phyloP scores from a whole-genome alignment of 2,888 invertebrate genomes.

The Sarcophaga caerulescens region DNA sequence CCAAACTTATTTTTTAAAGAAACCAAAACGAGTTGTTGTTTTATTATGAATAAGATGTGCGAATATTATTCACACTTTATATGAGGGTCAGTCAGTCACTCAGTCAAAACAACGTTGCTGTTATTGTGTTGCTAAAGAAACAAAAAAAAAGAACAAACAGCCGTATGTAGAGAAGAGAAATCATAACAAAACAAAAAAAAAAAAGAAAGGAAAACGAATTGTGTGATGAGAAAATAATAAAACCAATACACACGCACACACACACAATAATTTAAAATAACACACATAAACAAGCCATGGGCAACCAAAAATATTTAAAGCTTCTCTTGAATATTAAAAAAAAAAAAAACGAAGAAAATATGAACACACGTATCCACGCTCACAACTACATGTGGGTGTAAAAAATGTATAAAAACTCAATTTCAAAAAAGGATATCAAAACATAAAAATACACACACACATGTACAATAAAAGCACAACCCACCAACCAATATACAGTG shows the following conservation, averaged over 20 bases:
- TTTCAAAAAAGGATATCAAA: not conserved
- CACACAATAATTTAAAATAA: not conserved
- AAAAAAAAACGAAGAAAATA: not conserved
- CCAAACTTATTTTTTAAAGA: not conserved
- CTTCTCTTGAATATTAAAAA: not conserved
- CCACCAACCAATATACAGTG: not conserved
- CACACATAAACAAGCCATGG: slow-evolving; percentile 11
- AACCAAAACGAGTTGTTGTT: not conserved
- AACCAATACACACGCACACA: too few species aligned
- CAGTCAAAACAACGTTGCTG: not conserved
- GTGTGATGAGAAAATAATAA: not conserved
- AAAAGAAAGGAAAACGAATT: too few species aligned
- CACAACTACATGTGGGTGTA: not conserved
- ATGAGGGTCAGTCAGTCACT: not conserved
- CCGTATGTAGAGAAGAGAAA: not conserved
- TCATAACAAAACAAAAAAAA: not conserved
- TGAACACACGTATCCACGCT: not conserved
- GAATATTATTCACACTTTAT: not conserved
- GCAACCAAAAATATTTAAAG: slow-evolving; percentile 4
- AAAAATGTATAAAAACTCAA: not conserved
- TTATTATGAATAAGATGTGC: too few species aligned
- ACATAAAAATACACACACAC: not conserved
- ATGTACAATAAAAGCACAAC: not conserved
- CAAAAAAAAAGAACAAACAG: not conserved
- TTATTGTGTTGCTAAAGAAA: not conserved